Evolutionary conservation across 2,888 invertebrate genomes (phyloP).

Genomic region (Miltochrista miniata): DNA sequence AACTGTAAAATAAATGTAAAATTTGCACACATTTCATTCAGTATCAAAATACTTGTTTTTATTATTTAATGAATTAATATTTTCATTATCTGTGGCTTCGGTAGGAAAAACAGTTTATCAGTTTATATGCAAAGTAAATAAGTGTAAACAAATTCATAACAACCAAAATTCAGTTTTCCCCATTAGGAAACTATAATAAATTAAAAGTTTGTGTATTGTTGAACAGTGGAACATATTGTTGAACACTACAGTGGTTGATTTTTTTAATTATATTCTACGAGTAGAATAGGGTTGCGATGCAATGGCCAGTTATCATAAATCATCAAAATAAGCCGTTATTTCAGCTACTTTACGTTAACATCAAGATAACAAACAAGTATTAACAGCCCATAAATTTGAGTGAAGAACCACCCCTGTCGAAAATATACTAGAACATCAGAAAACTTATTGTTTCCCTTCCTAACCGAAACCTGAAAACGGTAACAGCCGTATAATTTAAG

Average conservation of each 20-base stretch:
- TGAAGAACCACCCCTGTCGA: conserved; percentile 47
- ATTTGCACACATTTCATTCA: too few relatives aligned
- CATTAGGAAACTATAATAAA: too few relatives aligned
- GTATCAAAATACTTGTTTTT: background rate
- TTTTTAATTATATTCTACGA: too few relatives aligned
- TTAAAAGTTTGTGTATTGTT: too few relatives aligned
- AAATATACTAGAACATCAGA: conserved; percentile 53
- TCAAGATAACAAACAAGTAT: conserved; percentile 35
- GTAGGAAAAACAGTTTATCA: too few relatives aligned
- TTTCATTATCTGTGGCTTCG: too few relatives aligned
- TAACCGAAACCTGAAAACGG: conserved; percentile 70
- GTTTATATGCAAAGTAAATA: too few relatives aligned
- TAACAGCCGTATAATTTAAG: conserved; percentile 70
- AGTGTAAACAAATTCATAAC: too few relatives aligned
- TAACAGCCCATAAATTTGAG: conserved; percentile 52
- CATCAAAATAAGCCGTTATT: background rate
- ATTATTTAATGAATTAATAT: too few relatives aligned
- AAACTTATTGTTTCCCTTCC: conserved; percentile 65
- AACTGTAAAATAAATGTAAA: background rate
- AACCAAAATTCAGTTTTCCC: too few relatives aligned
- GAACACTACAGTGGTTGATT: too few relatives aligned
- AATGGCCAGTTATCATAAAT: background rate
- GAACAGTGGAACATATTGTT: too few relatives aligned
- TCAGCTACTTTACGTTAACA: conserved; percentile 17
- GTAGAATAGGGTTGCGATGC: background rate